A percentile compares a stretch with the other conserved stretches of the same genome.
Conservation (phyloP, 2,113 vertebrate species). For the Urocitellus parryii region DNA sequence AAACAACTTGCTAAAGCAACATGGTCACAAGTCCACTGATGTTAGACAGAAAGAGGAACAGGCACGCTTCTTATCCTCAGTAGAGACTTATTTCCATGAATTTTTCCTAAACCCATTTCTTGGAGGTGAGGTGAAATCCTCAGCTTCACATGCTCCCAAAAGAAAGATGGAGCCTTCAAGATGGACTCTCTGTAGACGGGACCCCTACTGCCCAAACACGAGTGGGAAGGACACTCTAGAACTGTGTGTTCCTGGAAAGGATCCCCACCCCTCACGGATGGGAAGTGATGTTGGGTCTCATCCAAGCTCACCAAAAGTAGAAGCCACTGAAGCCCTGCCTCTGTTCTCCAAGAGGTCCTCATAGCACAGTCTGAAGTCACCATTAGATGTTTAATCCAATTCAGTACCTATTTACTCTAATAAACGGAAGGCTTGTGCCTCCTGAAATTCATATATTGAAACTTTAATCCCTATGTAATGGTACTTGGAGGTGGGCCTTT, state of each 20-base stretch:
- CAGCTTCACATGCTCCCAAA: not conserved
- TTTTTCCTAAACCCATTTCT: not conserved
- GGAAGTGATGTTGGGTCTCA: rapidly evolving
- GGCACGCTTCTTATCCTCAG: not conserved
- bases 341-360: not conserved
- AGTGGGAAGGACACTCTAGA: not conserved
- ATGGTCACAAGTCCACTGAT: not conserved
- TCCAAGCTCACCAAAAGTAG: rapidly evolving
- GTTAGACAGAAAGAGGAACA: not conserved
- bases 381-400: not conserved
- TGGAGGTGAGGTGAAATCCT: not conserved
- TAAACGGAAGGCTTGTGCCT: rapidly evolving
- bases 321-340: not conserved
- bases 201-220: not conserved
- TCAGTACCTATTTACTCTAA: not conserved
- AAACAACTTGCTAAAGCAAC: not conserved
- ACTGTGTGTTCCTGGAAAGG: not conserved
- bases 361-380: not conserved
- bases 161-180: not conserved
- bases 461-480: not conserved
- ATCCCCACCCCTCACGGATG: no score
- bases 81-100: not conserved
- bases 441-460: not conserved
- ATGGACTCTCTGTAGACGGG: not conserved
- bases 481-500: not conserved